A percentile compares a stretch with the other conserved stretches of the same genome.
Evolutionary conservation across 2,888 invertebrate genomes (phyloP).

Genomic region (Palloptera scutellata): DNA sequence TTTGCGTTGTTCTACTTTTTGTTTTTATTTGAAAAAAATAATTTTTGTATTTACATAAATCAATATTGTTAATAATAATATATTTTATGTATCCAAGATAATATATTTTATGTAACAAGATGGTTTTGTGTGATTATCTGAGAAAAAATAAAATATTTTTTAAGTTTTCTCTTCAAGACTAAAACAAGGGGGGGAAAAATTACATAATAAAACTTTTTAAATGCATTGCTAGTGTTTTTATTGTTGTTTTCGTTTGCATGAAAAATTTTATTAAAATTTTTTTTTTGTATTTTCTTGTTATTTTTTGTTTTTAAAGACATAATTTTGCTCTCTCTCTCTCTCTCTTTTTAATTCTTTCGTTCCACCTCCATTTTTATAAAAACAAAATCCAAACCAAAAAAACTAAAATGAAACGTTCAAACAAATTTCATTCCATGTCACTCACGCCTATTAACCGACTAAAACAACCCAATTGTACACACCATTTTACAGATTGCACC

Average conservation of each 20-base stretch:
- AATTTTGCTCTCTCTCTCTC: conserved; percentile 26
- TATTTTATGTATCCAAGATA: conserved; percentile 37
- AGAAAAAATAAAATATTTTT: conserved; percentile 29
- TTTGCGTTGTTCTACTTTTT: conserved; percentile 28
- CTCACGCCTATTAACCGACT: conserved; percentile 30
- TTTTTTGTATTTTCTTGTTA: conserved; percentile 36
- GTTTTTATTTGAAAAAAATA: conserved; percentile 3
- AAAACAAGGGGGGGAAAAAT: conserved; percentile 27
- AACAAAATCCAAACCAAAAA: not conserved
- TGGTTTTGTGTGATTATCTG: conserved; percentile 30
- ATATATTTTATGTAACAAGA: conserved; percentile 26
- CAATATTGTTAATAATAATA: conserved; percentile 32
- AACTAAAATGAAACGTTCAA: not conserved
- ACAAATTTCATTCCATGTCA: conserved; percentile 12
- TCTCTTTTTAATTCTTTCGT: no score
- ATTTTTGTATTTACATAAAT: conserved; percentile 6
- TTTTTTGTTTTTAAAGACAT: not conserved
- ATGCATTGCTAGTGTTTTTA: conserved; percentile 10
- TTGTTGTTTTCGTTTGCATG: conserved; percentile 31
- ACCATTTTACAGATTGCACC: conserved; percentile 47
- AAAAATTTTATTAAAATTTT: conserved; percentile 6
- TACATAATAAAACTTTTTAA: not conserved
- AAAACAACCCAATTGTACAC: conserved; percentile 34
- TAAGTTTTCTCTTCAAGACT: conserved; percentile 35
- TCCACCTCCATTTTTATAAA: no score